phyloP scores from a whole-genome alignment of 2,797 vertebrate species.

The Pseudomugil gertrudae region DNA sequence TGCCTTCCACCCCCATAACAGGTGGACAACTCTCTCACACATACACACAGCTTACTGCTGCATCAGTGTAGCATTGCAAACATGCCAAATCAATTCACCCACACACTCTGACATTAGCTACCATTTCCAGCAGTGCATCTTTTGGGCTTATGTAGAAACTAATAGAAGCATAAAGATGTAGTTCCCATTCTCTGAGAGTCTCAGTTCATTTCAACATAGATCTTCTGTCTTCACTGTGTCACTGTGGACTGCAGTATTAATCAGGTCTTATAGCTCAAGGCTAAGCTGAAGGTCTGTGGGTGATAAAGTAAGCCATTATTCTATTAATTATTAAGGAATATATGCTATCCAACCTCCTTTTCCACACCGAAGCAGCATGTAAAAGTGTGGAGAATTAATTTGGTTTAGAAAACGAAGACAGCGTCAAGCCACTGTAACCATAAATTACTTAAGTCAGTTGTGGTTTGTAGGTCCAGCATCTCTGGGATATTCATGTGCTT shows the following conservation, averaged over 20 bases:
- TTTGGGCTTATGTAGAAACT: conserved; percentile 2
- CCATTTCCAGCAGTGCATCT: neutral
- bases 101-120: neutral
- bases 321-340: conserved; percentile 20
- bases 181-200: neutral
- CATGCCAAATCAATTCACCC: neutral
- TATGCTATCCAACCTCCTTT: neutral
- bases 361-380: neutral
- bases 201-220: conserved; percentile 27
- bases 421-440: neutral
- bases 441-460: neutral
- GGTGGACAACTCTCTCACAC: conserved; percentile 61
- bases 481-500: neutral
- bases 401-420: neutral
- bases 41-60: conserved; percentile 16
- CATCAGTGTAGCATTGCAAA: neutral
- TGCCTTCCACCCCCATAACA: conserved; percentile 70
- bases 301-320: conserved; percentile 55
- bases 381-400: neutral
- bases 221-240: conserved; percentile 13
- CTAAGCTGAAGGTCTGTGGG: conserved; percentile 44
- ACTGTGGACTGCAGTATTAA: conserved; percentile 27
- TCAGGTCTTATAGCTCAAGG: conserved; percentile 39
- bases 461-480: neutral
- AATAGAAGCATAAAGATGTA: conserved; percentile 1